phyloP scores from a whole-genome alignment of 2,797 vertebrate species.

The Helarctos malayanus region DNA sequence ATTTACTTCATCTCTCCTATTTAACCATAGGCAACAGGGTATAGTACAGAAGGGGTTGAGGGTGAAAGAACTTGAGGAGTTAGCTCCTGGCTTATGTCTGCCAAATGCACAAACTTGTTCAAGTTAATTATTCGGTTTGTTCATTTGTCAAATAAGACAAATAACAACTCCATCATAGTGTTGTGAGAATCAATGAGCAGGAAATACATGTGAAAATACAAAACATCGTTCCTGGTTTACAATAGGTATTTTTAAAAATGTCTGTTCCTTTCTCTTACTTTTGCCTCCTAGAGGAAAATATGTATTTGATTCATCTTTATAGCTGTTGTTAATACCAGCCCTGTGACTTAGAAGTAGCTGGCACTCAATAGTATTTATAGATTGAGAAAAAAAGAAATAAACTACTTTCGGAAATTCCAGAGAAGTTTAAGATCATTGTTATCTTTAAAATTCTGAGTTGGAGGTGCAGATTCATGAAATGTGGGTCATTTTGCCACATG shows the following conservation, averaged over 20 bases:
- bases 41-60: background rate
- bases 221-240: background rate
- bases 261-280: background rate
- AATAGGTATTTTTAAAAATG: background rate
- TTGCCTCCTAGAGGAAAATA: background rate
- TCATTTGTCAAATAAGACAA: background rate
- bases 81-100: background rate
- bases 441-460: constrained; percentile 14
- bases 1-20: background rate
- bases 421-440: background rate
- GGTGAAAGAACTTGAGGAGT: background rate
- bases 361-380: background rate
- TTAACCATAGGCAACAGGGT: background rate
- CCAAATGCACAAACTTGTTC: background rate
- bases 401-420: background rate
- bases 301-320: background rate
- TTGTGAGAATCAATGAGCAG: background rate
- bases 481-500: background rate
- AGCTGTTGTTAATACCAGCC: background rate
- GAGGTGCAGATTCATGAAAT: background rate
- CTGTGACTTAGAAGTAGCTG: background rate
- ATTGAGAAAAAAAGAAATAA: background rate
- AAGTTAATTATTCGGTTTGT: background rate
- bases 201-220: background rate
- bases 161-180: background rate